phyloP scores from a whole-genome alignment of 2,797 vertebrate genomes.

The Malurus splendens region DNA sequence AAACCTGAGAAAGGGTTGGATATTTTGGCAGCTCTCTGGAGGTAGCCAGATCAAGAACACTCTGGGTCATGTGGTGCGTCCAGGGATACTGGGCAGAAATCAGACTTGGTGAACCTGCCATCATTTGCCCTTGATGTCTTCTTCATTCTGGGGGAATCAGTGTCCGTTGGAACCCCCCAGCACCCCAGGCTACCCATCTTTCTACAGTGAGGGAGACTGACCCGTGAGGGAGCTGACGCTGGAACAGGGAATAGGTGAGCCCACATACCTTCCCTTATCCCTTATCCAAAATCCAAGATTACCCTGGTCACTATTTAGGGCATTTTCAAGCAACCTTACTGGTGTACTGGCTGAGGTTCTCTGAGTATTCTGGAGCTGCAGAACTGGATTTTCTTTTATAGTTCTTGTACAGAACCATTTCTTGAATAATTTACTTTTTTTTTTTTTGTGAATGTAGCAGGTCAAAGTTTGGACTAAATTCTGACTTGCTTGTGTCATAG shows the following conservation, averaged over 20 bases:
- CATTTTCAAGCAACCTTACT: neutral
- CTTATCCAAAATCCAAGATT: neutral
- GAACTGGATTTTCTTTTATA: neutral
- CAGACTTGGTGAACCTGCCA: neutral
- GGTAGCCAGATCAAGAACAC: neutral
- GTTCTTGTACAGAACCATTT: neutral
- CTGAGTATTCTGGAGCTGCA: neutral
- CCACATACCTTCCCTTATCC: neutral
- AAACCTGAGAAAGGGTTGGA: neutral
- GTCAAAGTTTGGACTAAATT: neutral
- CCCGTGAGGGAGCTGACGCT: fast-evolving
- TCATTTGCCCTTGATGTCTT: neutral
- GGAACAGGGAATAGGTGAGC: neutral
- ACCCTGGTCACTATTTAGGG: neutral
- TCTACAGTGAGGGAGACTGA: neutral
- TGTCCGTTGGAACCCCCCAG: neutral
- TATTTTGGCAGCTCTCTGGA: neutral
- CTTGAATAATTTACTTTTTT: neutral
- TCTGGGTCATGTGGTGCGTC: neutral
- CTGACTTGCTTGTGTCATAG: neutral
- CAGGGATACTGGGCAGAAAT: neutral
- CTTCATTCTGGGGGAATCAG: neutral
- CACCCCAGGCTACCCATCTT: neutral
- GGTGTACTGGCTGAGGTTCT: neutral
- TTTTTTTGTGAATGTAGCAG: neutral